Evolutionary conservation across 2,797 vertebrate genomes (phyloP), one percentile per base, ranked within the genome.

Genomic region (Artibeus lituratus): DNA sequence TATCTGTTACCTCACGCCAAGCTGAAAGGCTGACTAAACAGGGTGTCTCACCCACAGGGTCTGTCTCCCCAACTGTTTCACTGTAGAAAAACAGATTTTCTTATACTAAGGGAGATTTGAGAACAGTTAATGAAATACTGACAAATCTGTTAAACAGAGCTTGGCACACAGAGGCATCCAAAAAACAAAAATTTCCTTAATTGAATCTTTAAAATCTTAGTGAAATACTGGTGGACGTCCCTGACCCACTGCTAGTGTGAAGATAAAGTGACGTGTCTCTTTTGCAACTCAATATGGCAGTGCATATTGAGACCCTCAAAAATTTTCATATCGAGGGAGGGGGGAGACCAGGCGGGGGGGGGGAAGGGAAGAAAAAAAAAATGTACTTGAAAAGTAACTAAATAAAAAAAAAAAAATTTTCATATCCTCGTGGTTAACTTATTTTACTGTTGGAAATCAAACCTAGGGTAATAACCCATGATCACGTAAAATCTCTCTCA

Each of bases 111-210:
- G 62, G 29, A 76, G 29, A 59, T 91, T 29, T 82, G 59, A 94
- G 91, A 65, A 72, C 32, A 85, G 69, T 29, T 95, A 73, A 72
- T 65, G 19, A 83, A 81, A 77, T 39, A 37, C 57, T 65, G 42
- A 81, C 12, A 19, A 91, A 74, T 51, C 62, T 44, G 29, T 5
- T 91, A 32, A 89, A 80, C 2, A 84, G 32, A 88, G 32, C 29
- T 69, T 51, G 32, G 73, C n/a, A 85, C 22, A 69, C 65, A 89
- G 12, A 85, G 26, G 51, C 42, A 62, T 15, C 69, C 29, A 51
- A 72, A 93, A 96, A 42, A 24, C n/a, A 78, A 44, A 85, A 70
- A 29, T 55, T 95, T 67, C n/a, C 47, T 74, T 39, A 92, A 65
- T 6, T 2, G 24, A 39, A 86, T 82, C 73, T 91, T 42, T 21